These are phyloP conservation scores for Dendrocincla tyrannina DNA, from an alignment of 2,797 vertebrate species.

Conservation along the genomic window DNA sequence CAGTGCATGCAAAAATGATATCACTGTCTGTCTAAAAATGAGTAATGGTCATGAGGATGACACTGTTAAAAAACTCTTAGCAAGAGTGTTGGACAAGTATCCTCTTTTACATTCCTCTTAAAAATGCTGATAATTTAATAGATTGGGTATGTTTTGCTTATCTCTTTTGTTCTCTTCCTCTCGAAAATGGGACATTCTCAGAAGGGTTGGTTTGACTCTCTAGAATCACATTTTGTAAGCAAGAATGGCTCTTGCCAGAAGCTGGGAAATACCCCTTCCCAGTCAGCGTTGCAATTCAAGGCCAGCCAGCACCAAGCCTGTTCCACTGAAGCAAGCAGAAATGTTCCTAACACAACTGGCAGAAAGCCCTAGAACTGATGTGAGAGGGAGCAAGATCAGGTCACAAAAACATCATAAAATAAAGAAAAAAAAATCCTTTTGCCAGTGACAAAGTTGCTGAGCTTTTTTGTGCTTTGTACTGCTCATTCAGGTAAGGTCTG, in stretches of 20 bases:
- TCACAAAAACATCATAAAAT: not conserved
- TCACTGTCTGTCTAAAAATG: not conserved
- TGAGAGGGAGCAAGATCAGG: not conserved
- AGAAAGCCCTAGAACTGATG: not conserved
- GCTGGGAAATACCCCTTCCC: slow-evolving; percentile 5
- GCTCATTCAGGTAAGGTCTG: not conserved
- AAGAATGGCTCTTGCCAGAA: not conserved
- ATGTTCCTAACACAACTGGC: not conserved
- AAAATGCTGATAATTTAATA: not conserved
- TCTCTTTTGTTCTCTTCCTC: not conserved
- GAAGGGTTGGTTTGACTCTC: not conserved
- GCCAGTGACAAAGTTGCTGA: not conserved
- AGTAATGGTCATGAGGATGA: not conserved
- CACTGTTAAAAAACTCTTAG: not conserved
- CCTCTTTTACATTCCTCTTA: not conserved
- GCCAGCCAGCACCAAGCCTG: not conserved
- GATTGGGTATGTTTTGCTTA: not conserved
- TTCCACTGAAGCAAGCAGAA: slow-evolving; percentile 6
- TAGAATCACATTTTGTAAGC: not conserved
- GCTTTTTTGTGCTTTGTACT: not conserved
- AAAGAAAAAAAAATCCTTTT: not conserved
- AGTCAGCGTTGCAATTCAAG: not conserved
- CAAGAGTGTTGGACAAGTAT: not conserved
- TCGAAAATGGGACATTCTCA: not conserved
- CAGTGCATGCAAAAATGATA: not conserved